Percentiles rank a stretch among this genome's conserved stretches.
phyloP scores from a whole-genome alignment of 2,797 vertebrate species.

The Chaenodraco wilsoni region DNA sequence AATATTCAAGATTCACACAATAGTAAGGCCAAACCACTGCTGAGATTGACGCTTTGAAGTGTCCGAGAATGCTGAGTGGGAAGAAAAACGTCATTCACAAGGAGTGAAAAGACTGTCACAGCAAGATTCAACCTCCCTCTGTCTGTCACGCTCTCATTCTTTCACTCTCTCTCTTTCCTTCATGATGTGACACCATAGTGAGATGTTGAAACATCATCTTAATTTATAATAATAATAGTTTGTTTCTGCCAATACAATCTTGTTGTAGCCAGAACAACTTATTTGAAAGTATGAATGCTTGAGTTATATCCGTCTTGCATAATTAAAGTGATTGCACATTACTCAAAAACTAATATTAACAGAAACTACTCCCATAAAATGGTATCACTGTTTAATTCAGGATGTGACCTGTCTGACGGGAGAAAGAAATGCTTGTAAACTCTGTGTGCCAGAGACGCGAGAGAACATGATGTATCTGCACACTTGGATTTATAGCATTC shows the following conservation, averaged over 20 bases:
- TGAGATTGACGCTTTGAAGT: conserved; percentile 80
- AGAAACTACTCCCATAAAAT: neutral
- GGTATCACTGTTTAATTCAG: neutral
- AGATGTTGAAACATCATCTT: conserved; percentile 34
- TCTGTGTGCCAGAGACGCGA: conserved; percentile 18
- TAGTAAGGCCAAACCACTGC: conserved; percentile 55
- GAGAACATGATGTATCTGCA: conserved; percentile 7
- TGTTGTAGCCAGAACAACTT: conserved; percentile 7
- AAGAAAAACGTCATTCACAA: conserved; percentile 67
- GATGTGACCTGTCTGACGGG: conserved; percentile 21
- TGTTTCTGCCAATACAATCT: conserved; percentile 15
- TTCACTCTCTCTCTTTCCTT: conserved; percentile 40
- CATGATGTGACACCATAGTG: conserved; percentile 32
- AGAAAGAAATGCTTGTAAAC: conserved; percentile 20
- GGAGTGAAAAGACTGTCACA: conserved; percentile 77
- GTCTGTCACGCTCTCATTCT: conserved; percentile 58
- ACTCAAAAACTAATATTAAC: conserved; percentile 12
- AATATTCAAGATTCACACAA: conserved; percentile 78
- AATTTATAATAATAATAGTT: conserved; percentile 10
- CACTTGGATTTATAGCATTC: conserved; percentile 41
- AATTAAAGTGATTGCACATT: neutral
- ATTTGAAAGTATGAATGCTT: neutral
- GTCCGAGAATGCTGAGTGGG: conserved; percentile 61
- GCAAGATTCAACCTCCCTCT: conserved; percentile 52
- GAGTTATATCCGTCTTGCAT: neutral